Evolutionary conservation across 2,888 invertebrate genomes (phyloP), one percentile per base, ranked within the genome.

Genomic region (Melinopterus prodromus): DNA sequence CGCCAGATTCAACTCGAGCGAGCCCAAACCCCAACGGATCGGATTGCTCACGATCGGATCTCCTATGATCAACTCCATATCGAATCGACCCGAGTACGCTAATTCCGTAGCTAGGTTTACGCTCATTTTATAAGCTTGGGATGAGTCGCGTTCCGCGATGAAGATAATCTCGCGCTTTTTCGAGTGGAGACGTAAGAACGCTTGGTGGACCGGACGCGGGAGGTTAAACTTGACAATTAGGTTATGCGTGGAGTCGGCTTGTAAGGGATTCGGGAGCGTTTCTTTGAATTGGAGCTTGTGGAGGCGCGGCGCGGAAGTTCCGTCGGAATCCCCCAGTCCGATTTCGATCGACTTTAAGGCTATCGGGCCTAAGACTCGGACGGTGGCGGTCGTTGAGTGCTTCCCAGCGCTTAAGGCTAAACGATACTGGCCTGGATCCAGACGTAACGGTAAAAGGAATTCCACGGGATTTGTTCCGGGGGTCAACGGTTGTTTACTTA

Each of bases 1-100:
- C 70, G 89, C 87, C 69, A 97, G 95, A 88, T 93, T 95, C 81
- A 98, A 90, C 79, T 92, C 91, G 6, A 98, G 91, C 78, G 95
- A 93, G 70, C 95, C 97, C 77, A 99, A 88, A 71, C 91, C 89
- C 98, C 99, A 99, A 70, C 95, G 92, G 86, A 99, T 92, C 14
- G 99, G 96, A 90, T 97, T 98, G 84, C 96, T 94, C 81, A 98
- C 92, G 6, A 97, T 93, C 80, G 96, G 93, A 91, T 99, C 99
- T 5, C 99, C 99, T 78, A 99, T 91, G 84, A 97, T 94, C 82
- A 99, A 87, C 84, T 95, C 95, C 83, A 99, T 91, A 82, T 93
- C 91, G 90, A 98, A 98, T 72, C 91, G 89, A 69, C 98, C 99
- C 74, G 95, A 95, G 78, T 92, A 90, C 83, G 92, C 92, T 86